Base-by-base conservation (phyloP, 2,888 invertebrate genomes). In the Macaria notata region DNA sequence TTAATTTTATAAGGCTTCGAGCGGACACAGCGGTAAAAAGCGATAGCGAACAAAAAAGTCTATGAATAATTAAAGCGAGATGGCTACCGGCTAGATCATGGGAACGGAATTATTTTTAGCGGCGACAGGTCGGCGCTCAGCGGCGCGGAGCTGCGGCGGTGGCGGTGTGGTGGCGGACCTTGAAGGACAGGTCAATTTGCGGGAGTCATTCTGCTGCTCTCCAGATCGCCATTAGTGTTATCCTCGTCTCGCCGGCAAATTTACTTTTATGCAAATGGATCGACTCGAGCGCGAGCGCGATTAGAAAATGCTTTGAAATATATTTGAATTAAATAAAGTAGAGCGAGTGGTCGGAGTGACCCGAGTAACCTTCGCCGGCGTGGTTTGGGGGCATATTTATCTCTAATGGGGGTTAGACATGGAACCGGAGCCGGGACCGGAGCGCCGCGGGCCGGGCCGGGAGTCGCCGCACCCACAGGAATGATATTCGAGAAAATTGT, bases 31-130 rank as follows among this genome's bases (percentile, higher is more conserved):
- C 88, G 84, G 88, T 88, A 89, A 88, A 90, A 89, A 88, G 87
- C 83, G 83, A 82, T 82, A 76, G 83, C 78, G 79, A 76, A 87
- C 83, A 90, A 91, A 91, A 86, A 90, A 88, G 81, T 82, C 88
- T 89, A 91, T 90, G 90, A 91, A 91, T 91, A 91, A 91, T 91
- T 91, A 90, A 91, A 90, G 85, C 75, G 85, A 91, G 88, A 88
- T 88, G 84, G 90, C 88, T 86, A 84, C 88, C 84, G 88, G 88
- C 86, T 89, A 86, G 88, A 85, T 84, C 88, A 90, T 90, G 91
- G 91, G 91, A 91, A 90, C 85, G 83, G 87, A 85, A 83, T 88
- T 85, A 83, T 82, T 83, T 83, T 83, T 83, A 84, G 81, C 84
- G 83, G 85, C 84, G 88, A 86, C 88, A 86, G 85, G 84, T 84